These are phyloP conservation scores for Natrix natrix DNA, from an alignment of 2,797 vertebrate genomes.

Conservation along the genomic window DNA sequence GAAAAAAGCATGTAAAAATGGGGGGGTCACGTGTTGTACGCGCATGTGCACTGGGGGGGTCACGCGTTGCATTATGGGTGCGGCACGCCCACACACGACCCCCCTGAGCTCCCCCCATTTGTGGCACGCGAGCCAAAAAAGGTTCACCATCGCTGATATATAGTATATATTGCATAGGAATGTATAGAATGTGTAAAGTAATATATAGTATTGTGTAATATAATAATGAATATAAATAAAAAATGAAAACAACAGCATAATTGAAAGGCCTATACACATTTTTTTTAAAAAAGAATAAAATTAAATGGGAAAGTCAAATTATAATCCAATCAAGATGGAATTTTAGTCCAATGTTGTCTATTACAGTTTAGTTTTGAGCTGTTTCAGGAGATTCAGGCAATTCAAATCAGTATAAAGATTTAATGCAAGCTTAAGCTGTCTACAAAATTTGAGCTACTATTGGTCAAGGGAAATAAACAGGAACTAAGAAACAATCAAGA, in stretches of 20 bases:
- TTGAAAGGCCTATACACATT: not conserved
- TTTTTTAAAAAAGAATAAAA: not conserved
- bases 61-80: no score
- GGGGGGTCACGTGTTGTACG: no score
- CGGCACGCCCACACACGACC: no score
- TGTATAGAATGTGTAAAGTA: not conserved
- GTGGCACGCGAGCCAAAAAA: no score
- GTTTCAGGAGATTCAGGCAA: not conserved
- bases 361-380: not conserved
- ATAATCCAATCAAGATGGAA: not conserved
- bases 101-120: not conserved
- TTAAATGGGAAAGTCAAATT: not conserved
- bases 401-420: not conserved
- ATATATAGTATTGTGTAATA: not conserved
- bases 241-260: not conserved
- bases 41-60: no score
- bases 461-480: not conserved
- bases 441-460: not conserved
- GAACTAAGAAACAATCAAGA: not conserved
- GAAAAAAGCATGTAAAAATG: no score
- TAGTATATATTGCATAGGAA: not conserved
- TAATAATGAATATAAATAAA: not conserved
- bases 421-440: not conserved
- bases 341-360: not conserved
- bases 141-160: not conserved